Evolutionary conservation across 2,113 vertebrate species (phyloP).

Genomic region (Crotalus horridus): DNA sequence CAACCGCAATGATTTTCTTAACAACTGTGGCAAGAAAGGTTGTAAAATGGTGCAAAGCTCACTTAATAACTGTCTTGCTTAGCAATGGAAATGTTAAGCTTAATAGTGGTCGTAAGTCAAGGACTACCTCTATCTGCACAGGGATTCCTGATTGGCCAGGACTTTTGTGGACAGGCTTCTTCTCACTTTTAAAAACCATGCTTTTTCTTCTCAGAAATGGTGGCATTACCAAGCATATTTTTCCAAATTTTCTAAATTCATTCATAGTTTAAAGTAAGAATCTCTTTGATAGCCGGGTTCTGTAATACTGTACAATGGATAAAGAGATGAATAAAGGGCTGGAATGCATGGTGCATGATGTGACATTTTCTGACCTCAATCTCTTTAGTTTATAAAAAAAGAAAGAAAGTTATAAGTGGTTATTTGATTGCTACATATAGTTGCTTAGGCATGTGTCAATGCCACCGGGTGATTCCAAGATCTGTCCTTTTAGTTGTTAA

Average conservation of each 20-base stretch:
- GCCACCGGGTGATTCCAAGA: background rate
- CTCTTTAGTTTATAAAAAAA: background rate
- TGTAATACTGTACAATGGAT: background rate
- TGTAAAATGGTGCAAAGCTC: too few relatives aligned
- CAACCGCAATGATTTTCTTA: too few relatives aligned
- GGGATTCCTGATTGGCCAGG: background rate
- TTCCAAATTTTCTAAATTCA: background rate
- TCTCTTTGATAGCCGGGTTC: background rate
- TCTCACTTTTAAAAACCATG: background rate
- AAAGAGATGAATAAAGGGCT: constrained; percentile 9
- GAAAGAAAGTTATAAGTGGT: constrained; percentile 9
- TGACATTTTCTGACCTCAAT: constrained; percentile 15
- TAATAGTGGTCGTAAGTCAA: too few relatives aligned
- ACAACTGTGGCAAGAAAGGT: too few relatives aligned
- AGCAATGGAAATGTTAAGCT: too few relatives aligned
- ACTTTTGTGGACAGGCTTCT: background rate
- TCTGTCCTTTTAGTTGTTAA: background rate
- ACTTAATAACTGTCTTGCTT: too few relatives aligned
- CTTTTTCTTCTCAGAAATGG: constrained; percentile 2
- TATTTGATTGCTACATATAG: constrained; percentile 6
- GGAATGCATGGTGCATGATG: constrained; percentile 5
- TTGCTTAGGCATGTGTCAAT: background rate
- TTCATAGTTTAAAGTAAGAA: background rate
- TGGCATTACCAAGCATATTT: constrained; percentile 40
- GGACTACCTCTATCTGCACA: background rate